Conservation (phyloP, 2,888 invertebrate species). For the Tetranychus truncatus region DNA sequence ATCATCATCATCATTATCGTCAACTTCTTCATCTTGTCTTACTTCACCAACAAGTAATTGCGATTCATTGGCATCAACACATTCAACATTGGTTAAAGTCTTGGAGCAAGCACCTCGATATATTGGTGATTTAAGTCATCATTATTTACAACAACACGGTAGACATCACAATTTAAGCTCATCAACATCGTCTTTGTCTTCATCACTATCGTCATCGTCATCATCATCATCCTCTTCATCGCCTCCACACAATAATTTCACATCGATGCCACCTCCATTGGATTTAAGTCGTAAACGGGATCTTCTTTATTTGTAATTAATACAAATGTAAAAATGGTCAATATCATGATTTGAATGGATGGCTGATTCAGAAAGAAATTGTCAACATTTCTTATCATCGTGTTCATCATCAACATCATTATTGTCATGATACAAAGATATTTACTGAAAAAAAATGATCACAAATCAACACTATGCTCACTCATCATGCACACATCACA, state of each 20-base stretch:
- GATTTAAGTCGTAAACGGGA: constrained; percentile 10
- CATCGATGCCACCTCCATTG: constrained; percentile 4
- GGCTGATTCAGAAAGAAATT: not conserved
- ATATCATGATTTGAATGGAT: not conserved
- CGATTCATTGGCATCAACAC: constrained; percentile 26
- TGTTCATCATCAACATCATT: not conserved
- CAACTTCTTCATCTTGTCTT: constrained; percentile 14
- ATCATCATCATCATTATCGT: constrained; percentile 18
- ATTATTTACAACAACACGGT: not conserved
- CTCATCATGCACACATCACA: not conserved
- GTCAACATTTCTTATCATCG: not conserved
- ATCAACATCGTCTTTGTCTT: not conserved
- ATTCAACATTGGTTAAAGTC: constrained; percentile 65
- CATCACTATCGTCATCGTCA: not conserved
- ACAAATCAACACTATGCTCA: not conserved
- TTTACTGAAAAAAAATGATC: not conserved
- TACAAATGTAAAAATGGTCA: not conserved
- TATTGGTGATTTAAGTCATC: constrained; percentile 49
- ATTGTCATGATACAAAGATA: not conserved
- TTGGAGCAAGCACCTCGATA: constrained; percentile 80
- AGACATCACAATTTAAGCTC: not conserved
- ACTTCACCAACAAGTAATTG: constrained; percentile 23
- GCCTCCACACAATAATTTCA: not conserved
- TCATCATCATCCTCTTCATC: not conserved
- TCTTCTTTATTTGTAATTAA: not conserved